Conservation (phyloP, 2,113 vertebrate species). For the Pelmatolapia mariae region DNA sequence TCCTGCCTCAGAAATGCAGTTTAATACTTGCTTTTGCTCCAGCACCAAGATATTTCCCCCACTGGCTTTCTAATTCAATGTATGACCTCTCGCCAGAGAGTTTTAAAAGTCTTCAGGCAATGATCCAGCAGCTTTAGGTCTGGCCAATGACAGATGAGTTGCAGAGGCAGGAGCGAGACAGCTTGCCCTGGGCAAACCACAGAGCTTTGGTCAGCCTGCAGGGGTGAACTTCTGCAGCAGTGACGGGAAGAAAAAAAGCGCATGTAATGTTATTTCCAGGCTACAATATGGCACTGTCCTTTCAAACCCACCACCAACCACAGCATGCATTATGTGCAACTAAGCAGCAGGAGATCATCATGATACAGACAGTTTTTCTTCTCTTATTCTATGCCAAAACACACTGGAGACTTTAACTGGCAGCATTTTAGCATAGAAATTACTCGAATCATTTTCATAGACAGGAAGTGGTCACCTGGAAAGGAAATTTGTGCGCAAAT, state of each 20-base stretch:
- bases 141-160: conserved; percentile 70
- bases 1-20: conserved; percentile 59
- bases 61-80: conserved; percentile 69
- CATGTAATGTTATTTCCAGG: conserved; percentile 35
- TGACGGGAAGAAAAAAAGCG: conserved; percentile 7
- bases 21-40: conserved; percentile 60
- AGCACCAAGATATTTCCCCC: conserved; percentile 56
- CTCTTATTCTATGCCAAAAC: background rate
- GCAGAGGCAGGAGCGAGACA: conserved; percentile 63
- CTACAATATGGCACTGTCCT: conserved; percentile 19
- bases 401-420: background rate
- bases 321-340: conserved; percentile 8
- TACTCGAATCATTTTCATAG: background rate
- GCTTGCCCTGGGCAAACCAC: conserved; percentile 66
- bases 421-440: background rate
- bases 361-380: background rate
- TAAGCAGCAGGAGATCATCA: conserved; percentile 26
- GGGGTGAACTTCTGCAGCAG: conserved; percentile 53
- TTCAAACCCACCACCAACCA: conserved; percentile 20
- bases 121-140: conserved; percentile 64
- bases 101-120: conserved; percentile 74
- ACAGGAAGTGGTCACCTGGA: background rate
- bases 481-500: background rate
- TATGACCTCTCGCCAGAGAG: conserved; percentile 69
- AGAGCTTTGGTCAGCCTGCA: conserved; percentile 64